Evolutionary conservation across 2,888 invertebrate species (phyloP), one percentile per base, ranked within the genome.

Genomic region (Hylaea fasciaria): DNA sequence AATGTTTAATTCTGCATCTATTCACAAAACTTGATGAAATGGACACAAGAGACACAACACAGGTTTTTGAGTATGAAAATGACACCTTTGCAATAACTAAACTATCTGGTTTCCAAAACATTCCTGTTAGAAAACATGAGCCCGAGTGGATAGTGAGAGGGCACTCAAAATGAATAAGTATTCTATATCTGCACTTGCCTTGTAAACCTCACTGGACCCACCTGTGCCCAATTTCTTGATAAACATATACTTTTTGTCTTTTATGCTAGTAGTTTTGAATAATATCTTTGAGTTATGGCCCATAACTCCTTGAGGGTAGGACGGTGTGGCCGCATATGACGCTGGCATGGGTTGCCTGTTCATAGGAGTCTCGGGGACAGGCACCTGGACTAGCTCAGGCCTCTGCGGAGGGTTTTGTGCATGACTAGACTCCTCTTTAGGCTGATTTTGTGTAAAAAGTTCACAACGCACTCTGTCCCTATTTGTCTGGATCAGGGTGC

Each of bases 151-250:
- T n/a, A 9, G 16, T 29, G 9, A 46, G 13, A 29, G 28, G 13
- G n/a, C n/a, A 1, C 37, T n/a, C 12, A n/a, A 37, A 2, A 12
- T n/a, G 37, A 3, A 12, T 37, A 12, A 12, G 5, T 37, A 10
- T 37, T n/a, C 3, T 12, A 12, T n/a, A 37, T 13, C 11, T 10
- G 3, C 35, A 72, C 65, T 74, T 69, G 91, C 94, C 82, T 94
- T 93, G 55, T 93, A 95, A 3, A 98, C 98, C 83, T 96, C 95
- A 77, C 98, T 97, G 56, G 97, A 97, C 41, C 98, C 98, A n/a
- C 98, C 98, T 71, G 94, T 94, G 0, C 98, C 98, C 47, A 98
- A 87, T 72, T 94, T 93, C 66, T 95, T 95, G 12, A 96, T 89
- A 51, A 97, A 93, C 64, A 94, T 89, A 84, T 97, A 98, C 28